Evolutionary conservation across 2,113 vertebrate species (phyloP).

Genomic region (Atrichornis clamosus): DNA sequence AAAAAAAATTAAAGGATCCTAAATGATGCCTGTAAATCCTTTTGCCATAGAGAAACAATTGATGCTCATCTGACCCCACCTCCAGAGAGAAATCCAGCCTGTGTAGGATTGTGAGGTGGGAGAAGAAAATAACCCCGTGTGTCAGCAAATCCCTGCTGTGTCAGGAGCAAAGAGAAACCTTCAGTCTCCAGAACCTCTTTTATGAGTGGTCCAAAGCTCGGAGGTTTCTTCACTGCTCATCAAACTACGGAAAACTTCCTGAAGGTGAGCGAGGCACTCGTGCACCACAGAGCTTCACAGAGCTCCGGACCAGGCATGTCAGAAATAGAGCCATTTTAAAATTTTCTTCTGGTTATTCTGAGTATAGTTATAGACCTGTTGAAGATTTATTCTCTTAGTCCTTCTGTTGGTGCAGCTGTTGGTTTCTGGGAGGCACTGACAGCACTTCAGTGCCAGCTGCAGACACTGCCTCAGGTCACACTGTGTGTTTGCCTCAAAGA

Average conservation of each 20-base stretch:
- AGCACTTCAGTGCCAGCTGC: background rate
- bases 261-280: background rate
- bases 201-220: background rate
- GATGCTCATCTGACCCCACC: background rate
- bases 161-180: background rate
- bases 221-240: background rate
- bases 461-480: background rate
- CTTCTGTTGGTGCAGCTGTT: background rate
- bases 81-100: background rate
- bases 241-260: background rate
- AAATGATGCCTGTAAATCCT: background rate
- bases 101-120: background rate
- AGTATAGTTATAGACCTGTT: fast-evolving
- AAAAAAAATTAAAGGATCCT: background rate
- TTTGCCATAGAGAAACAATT: fast-evolving
- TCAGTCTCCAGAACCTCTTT: background rate
- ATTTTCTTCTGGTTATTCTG: background rate
- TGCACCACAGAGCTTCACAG: background rate
- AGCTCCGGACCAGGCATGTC: background rate
- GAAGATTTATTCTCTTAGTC: background rate
- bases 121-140: background rate
- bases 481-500: background rate
- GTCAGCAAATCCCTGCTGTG: background rate
- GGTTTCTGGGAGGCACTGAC: background rate
- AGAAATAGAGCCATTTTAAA: background rate